phyloP scores from a whole-genome alignment of 2,113 vertebrate species.

The Ctenomys sociabilis region DNA sequence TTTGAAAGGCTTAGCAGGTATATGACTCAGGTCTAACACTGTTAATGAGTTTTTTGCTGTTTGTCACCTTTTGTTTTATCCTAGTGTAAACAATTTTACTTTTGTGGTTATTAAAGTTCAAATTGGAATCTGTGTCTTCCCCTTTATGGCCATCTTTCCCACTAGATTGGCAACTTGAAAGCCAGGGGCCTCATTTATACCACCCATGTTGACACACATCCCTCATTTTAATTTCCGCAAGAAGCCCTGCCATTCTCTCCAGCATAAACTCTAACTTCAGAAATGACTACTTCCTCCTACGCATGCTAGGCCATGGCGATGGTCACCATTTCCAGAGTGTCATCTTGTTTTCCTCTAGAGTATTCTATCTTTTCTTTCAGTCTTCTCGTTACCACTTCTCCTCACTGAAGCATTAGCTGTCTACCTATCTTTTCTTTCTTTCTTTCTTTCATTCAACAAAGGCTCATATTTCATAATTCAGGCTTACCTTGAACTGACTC shows the following conservation, averaged over 20 bases:
- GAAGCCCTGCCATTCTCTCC: neutral
- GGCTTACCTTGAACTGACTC: neutral
- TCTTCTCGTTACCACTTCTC: neutral
- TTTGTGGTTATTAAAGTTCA: too few relatives aligned
- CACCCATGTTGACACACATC: neutral
- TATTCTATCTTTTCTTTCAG: neutral
- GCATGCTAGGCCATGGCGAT: too few relatives aligned
- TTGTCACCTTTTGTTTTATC: neutral
- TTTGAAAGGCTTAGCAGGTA: neutral
- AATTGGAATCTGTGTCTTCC: neutral
- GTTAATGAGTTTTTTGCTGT: neutral
- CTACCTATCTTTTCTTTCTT: neutral
- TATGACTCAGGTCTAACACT: neutral
- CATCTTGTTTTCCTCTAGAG: neutral
- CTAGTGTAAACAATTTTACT: neutral
- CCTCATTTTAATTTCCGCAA: neutral
- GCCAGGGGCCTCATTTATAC: neutral
- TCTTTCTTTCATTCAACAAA: neutral
- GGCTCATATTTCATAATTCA: neutral
- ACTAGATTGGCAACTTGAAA: neutral
- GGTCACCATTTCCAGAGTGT: neutral
- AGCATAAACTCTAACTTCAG: neutral
- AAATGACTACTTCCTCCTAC: neutral
- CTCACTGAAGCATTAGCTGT: too few relatives aligned
- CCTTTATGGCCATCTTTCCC: neutral